Evolutionary conservation across 2,797 vertebrate genomes (phyloP), one percentile per base, ranked within the genome.

Genomic region (Adelosebastes latens): DNA sequence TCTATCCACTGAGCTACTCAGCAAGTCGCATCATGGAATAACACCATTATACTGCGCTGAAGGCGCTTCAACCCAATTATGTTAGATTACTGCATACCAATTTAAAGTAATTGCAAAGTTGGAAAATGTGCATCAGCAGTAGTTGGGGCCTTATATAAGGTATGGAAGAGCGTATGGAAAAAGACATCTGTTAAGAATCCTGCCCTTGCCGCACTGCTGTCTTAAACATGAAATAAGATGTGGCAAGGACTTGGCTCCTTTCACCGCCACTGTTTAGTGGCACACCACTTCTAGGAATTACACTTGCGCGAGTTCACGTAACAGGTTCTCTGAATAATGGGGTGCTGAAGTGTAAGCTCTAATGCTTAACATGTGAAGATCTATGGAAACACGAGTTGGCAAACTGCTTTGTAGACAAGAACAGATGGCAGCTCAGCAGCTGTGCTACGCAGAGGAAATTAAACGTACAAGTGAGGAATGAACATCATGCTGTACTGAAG

Each of bases 91-190:
- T 81, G 77, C 76, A 7, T 72, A 72, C 81, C 86, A 90, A 82
- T 92, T 92, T 88, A 84, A 90, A 87, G 72, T 90, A 84, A 89
- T 84, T 89, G 80, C 87, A 90, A 74, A 77, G 80, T 81, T 84
- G 93, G 93, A 94, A 94, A 93, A 86, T 91, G 87, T 79, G 88
- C 74, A 89, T 93, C 88, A 92, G 83, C 75, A 85, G 79, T 60
- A 69, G 83, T 69, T 12, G 34, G 72, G 87, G 70, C 59, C 87
- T 92, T 90, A 84, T 88, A 79, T 87, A 94, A 90, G 87, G 79
- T 93, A 94, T 93, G 89, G 87, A 90, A 25, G 84, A 87, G 85
- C 46, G 70, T 92, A 90, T 93, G 94, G 93, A 94, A 94, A 94
- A 93, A 94, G 84, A 84, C 93, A 92, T 93, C 88, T 94, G 93